These are phyloP conservation scores for Ceratosolen solmsi DNA, from an alignment of 1,140 invertebrate species.

Conservation along the genomic window DNA sequence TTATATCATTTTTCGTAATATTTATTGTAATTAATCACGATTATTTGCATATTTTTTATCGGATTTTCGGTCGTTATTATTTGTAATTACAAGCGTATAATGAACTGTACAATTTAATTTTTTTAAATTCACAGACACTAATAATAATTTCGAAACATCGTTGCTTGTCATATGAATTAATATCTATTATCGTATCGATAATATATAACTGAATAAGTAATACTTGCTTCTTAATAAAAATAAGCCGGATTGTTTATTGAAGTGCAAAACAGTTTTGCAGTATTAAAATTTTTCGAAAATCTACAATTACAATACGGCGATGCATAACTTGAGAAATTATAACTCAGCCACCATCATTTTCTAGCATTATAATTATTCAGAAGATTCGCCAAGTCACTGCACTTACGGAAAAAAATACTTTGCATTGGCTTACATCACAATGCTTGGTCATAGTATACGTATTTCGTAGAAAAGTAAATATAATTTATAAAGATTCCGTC, in stretches of 20 bases:
- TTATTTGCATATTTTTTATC: background rate
- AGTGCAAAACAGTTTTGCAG: background rate
- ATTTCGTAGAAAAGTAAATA: background rate
- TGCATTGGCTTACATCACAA: slow-evolving; percentile 1
- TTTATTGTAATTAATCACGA: slow-evolving; percentile 16
- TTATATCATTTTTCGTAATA: background rate
- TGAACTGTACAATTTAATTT: background rate
- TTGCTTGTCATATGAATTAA: slow-evolving; percentile 19
- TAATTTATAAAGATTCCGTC: background rate
- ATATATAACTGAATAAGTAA: background rate
- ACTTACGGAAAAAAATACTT: background rate
- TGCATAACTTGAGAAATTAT: background rate
- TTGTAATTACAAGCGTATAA: background rate
- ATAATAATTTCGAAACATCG: background rate
- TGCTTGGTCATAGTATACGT: background rate
- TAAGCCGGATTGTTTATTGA: background rate
- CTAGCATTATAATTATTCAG: background rate
- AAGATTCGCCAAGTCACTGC: background rate
- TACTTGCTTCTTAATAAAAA: background rate
- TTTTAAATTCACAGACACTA: background rate
- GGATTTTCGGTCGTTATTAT: background rate
- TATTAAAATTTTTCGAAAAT: background rate
- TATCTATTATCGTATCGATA: background rate
- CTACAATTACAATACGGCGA: background rate
- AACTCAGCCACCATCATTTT: background rate